phyloP scores from a whole-genome alignment of 1,140 invertebrate species.

The Tribolium castaneum region DNA sequence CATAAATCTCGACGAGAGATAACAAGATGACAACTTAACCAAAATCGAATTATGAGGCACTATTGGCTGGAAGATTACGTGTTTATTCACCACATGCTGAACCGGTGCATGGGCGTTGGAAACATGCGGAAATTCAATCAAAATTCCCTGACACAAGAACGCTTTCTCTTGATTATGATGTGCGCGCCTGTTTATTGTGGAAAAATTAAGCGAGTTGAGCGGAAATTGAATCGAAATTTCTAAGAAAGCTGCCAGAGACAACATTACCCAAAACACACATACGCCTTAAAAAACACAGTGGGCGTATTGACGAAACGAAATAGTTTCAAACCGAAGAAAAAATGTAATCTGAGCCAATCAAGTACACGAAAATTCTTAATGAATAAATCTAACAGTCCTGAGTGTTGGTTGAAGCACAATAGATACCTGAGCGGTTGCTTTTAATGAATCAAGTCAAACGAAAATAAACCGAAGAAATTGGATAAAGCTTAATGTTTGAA shows the following conservation, averaged over 20 bases:
- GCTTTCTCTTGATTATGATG: no score
- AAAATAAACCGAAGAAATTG: not conserved
- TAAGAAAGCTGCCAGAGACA: not conserved
- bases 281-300: no score
- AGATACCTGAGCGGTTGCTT: not conserved
- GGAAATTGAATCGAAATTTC: not conserved
- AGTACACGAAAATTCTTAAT: not conserved
- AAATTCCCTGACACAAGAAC: no score
- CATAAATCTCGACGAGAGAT: constrained; percentile 7
- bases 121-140: no score
- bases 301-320: no score
- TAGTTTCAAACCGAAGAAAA: no score
- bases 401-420: not conserved
- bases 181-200: no score
- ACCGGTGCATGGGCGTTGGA: no score
- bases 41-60: not conserved
- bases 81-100: no score
- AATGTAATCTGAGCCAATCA: no score
- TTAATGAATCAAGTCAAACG: not conserved
- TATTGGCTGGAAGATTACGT: no score
- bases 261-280: no score
- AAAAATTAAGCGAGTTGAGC: not conserved
- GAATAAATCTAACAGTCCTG: not conserved
- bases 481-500: not conserved
- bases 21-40: constrained; percentile 12